A percentile compares a stretch with the other conserved stretches of the same genome.
Conservation (phyloP, 2,113 vertebrate species). For the Ageneiosus marmoratus region DNA sequence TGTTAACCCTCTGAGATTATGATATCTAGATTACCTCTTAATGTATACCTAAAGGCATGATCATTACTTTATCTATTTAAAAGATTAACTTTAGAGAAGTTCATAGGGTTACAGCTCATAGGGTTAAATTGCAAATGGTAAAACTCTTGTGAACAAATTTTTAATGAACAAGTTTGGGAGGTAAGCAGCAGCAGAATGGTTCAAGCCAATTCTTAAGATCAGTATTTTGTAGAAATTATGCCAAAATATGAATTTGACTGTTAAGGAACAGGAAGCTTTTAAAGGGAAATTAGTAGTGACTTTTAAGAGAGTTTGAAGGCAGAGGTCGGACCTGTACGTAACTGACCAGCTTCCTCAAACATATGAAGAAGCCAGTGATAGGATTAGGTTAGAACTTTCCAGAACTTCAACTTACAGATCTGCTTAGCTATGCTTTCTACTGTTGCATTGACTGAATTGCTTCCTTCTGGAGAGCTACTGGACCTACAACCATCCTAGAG, state of each 20-base stretch:
- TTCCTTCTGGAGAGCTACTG: conserved; percentile 54
- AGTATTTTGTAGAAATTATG: conserved; percentile 58
- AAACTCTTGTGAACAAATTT: conserved; percentile 79
- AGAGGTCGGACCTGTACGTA: conserved; percentile 81
- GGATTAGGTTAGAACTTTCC: conserved; percentile 45
- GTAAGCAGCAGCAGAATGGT: conserved; percentile 93
- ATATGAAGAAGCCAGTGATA: conserved; percentile 62
- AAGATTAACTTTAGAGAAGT: background rate
- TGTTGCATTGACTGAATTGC: conserved; percentile 55
- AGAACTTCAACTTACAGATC: conserved; percentile 59
- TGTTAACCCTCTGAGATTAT: conserved; percentile 76
- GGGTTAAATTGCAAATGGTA: conserved; percentile 81
- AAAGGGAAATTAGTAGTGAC: conserved; percentile 28
- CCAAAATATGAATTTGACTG: conserved; percentile 72
- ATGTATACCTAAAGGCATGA: conserved; percentile 31
- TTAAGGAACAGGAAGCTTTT: conserved; percentile 64
- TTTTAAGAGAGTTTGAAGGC: conserved; percentile 69
- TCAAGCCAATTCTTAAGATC: conserved; percentile 63
- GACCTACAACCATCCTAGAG: conserved; percentile 54
- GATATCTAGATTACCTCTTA: conserved; percentile 8
- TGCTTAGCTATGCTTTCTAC: conserved; percentile 67
- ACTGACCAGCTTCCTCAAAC: conserved; percentile 84
- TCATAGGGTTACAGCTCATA: conserved; percentile 58
- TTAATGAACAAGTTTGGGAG: conserved; percentile 76
- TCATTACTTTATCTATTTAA: background rate